phyloP scores from a whole-genome alignment of 2,113 vertebrate genomes.

The Pterocles burchelli region DNA sequence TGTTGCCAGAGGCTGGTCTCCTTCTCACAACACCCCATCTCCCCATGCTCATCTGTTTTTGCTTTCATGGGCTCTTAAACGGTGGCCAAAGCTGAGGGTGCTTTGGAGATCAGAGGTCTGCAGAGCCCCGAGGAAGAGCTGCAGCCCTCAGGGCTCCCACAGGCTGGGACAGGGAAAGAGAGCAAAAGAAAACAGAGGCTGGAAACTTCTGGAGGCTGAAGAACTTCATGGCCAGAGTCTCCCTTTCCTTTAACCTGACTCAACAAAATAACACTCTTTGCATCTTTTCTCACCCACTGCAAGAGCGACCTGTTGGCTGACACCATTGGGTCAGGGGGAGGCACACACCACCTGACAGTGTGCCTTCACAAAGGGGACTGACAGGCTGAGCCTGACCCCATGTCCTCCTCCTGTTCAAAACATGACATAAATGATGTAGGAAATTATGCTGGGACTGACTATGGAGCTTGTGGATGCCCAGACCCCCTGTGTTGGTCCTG shows the following conservation, averaged over 20 bases:
- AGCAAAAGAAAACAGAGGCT: not conserved
- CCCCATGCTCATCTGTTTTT: not conserved
- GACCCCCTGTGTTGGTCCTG: accelerated
- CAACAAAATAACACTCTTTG: not conserved
- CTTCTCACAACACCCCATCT: not conserved
- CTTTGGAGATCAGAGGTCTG: not conserved
- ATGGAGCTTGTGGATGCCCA: not conserved
- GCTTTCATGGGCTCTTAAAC: not conserved
- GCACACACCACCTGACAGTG: accelerated
- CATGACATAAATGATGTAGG: accelerated
- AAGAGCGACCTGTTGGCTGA: not conserved
- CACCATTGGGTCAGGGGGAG: not conserved
- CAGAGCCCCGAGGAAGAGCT: not conserved
- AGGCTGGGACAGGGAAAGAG: not conserved
- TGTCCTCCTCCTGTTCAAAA: not conserved
- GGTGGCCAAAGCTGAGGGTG: not conserved
- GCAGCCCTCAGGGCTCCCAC: not conserved
- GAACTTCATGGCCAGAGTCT: not conserved
- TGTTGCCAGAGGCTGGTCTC: not conserved
- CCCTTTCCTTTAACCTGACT: not conserved
- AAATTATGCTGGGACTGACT: accelerated
- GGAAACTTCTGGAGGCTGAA: not conserved
- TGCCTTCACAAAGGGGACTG: accelerated
- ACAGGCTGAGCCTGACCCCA: not conserved
- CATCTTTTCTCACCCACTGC: not conserved